Percentiles rank a stretch among this genome's conserved stretches.
phyloP scores from a whole-genome alignment of 2,113 vertebrate species.

The Proteles cristata region DNA sequence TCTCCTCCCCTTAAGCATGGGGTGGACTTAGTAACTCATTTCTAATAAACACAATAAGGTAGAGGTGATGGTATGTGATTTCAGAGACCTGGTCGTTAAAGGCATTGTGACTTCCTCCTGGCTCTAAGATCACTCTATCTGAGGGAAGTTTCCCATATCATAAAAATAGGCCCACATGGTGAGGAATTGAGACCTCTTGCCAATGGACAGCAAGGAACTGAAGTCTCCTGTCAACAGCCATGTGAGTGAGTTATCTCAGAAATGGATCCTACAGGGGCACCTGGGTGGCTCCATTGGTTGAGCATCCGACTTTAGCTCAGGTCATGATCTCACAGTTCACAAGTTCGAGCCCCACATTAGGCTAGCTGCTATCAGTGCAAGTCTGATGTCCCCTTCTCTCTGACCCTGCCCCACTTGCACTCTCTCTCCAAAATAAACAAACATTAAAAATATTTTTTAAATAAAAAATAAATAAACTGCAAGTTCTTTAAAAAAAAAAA shows the following conservation, averaged over 20 bases:
- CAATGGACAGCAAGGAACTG: not conserved
- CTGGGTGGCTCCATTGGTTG: too few relatives aligned
- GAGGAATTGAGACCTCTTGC: not conserved
- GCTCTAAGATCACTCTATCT: not conserved
- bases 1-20: not conserved
- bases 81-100: not conserved
- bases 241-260: not conserved
- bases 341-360: too few relatives aligned
- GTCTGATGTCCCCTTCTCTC: too few relatives aligned
- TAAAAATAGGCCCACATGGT: not conserved
- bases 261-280: not conserved
- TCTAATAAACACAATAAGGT: not conserved
- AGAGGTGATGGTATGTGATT: not conserved
- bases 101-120: not conserved
- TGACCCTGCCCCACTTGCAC: too few relatives aligned
- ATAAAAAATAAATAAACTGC: too few relatives aligned
- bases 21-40: not conserved
- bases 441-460: too few relatives aligned
- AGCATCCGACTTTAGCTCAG: too few relatives aligned
- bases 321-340: too few relatives aligned
- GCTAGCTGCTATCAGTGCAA: too few relatives aligned
- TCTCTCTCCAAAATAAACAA: too few relatives aligned
- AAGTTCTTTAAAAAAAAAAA: too few relatives aligned
- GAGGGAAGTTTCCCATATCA: not conserved
- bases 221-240: not conserved